Percentiles rank a stretch among this genome's conserved stretches.
These are phyloP conservation scores for Coptotermes formosanus DNA, from an alignment of 1,140 invertebrate species.

Conservation along the genomic window DNA sequence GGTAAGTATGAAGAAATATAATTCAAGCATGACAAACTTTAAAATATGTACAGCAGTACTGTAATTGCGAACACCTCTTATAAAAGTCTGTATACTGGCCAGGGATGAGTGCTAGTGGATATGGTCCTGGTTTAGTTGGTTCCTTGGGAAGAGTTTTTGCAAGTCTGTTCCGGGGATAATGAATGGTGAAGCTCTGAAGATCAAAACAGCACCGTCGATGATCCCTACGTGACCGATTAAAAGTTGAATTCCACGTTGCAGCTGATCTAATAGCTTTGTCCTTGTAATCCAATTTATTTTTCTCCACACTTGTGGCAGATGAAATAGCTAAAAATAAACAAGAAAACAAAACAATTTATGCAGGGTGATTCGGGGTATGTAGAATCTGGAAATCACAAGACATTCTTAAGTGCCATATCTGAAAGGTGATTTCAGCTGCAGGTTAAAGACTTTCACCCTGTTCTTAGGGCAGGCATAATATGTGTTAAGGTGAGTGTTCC, in stretches of 20 bases:
- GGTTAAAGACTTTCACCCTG: no score
- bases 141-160: constrained; percentile 51
- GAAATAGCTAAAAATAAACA: constrained; percentile 45
- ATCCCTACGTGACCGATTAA: constrained; percentile 75
- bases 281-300: constrained; percentile 67
- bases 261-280: constrained; percentile 85
- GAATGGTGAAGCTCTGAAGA: constrained; percentile 73
- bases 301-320: constrained; percentile 53
- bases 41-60: no score
- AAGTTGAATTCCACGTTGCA: constrained; percentile 81
- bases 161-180: constrained; percentile 58
- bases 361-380: no score
- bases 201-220: constrained; percentile 69
- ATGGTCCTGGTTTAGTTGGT: constrained; percentile 63
- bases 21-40: no score
- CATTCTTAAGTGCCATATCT: no score
- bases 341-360: background rate
- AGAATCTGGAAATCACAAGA: no score
- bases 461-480: no score
- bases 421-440: no score
- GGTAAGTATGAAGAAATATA: no score
- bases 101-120: constrained; percentile 87
- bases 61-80: constrained; percentile 54
- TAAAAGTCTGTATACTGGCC: constrained; percentile 91
- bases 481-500: no score